Conservation (phyloP, 2,797 vertebrate genomes). For the Pipistrellus pygmaeus region DNA sequence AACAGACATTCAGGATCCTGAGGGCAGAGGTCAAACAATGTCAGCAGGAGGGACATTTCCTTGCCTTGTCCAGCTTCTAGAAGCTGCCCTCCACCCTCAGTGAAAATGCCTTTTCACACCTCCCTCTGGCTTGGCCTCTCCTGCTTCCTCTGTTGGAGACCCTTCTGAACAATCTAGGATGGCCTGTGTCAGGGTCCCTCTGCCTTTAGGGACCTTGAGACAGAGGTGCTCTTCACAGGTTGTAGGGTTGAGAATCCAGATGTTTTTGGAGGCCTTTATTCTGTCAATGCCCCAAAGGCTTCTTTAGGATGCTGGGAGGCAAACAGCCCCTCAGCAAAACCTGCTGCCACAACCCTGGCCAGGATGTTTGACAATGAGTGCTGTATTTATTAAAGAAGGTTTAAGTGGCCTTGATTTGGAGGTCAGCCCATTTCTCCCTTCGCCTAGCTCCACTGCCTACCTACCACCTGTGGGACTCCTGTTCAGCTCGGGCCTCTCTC, state of each 20-base stretch:
- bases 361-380: not conserved
- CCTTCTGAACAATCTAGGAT: not conserved
- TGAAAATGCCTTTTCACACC: not conserved
- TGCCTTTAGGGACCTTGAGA: too few species aligned
- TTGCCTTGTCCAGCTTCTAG: not conserved
- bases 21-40: not conserved
- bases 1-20: not conserved
- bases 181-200: not conserved
- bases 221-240: not conserved
- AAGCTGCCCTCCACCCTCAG: not conserved
- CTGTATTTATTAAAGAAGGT: not conserved
- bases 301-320: not conserved
- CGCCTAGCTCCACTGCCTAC: not conserved
- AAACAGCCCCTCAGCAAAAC: rapidly evolving
- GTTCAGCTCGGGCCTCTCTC: not conserved
- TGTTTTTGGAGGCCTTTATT: not conserved
- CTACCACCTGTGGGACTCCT: too few species aligned
- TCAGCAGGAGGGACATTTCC: too few species aligned
- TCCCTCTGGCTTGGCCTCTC: not conserved
- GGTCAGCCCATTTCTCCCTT: not conserved
- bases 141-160: not conserved
- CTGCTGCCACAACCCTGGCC: not conserved
- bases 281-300: not conserved
- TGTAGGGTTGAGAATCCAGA: not conserved
- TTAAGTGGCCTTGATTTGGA: not conserved